Percentiles rank a stretch among this genome's conserved stretches.
phyloP scores from a whole-genome alignment of 2,113 vertebrate genomes.

The Heloderma charlesbogerti region DNA sequence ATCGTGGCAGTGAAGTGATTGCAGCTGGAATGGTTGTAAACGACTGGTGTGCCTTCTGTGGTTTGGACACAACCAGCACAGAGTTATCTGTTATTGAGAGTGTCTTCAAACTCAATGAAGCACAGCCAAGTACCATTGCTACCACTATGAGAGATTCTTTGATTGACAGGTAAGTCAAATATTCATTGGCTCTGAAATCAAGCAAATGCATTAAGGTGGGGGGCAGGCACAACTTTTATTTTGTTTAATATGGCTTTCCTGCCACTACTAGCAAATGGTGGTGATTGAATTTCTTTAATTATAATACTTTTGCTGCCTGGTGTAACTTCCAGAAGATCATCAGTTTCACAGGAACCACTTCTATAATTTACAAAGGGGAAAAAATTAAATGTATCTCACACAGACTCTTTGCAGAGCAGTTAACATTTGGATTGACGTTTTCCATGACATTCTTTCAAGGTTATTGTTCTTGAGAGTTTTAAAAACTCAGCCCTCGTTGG shows the following conservation, averaged over 20 bases:
- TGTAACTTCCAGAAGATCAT: neutral
- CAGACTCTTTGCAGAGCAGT: too few species aligned
- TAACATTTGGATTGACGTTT: neutral
- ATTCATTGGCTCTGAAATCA: neutral
- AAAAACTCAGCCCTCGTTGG: neutral
- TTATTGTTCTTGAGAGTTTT: neutral
- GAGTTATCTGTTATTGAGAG: constrained; percentile 98
- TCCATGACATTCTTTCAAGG: neutral
- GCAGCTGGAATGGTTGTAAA: constrained; percentile 96
- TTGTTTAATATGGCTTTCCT: neutral
- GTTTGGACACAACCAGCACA: constrained; percentile 95
- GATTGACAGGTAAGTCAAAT: constrained; percentile 90
- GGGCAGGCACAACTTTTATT: neutral
- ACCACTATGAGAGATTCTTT: constrained; percentile 96
- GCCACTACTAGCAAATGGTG: neutral
- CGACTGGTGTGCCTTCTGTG: constrained; percentile 98
- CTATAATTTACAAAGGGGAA: neutral
- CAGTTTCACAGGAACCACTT: neutral
- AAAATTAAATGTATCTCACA: neutral
- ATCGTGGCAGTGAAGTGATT: constrained; percentile 96
- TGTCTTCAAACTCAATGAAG: constrained; percentile 90
- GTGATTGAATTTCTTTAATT: neutral
- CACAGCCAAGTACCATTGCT: constrained; percentile 92
- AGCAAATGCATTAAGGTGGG: neutral
- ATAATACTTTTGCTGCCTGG: neutral